Percentiles rank a stretch among this genome's conserved stretches.
Conservation (phyloP, 2,888 invertebrate genomes). For the Agrotis exclamationis region DNA sequence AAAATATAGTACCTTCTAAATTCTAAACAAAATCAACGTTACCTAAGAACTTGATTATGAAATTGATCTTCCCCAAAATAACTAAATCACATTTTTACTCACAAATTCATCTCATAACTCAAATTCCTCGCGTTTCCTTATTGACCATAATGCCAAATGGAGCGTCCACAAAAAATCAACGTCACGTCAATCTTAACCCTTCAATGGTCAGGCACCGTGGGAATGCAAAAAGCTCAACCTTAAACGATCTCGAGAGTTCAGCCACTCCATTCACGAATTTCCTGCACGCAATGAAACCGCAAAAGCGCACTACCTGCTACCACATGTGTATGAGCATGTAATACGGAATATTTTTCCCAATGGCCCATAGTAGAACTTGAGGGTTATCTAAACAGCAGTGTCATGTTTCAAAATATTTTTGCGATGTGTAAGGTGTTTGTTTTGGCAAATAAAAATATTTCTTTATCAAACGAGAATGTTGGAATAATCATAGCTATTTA, state of each 20-base stretch:
- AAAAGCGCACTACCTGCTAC: constrained; percentile 85
- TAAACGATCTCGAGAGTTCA: constrained; percentile 74
- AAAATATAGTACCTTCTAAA: too few relatives aligned
- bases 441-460: constrained; percentile 1
- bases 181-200: constrained; percentile 76
- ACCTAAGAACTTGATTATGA: too few relatives aligned
- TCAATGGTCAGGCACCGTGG: constrained; percentile 79
- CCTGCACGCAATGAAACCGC: constrained; percentile 89
- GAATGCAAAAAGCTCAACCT: constrained; percentile 83
- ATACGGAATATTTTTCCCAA: constrained; percentile 69
- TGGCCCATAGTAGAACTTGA: constrained; percentile 68
- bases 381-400: constrained; percentile 72
- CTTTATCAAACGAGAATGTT: too few relatives aligned
- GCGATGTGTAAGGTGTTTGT: constrained; percentile 11
- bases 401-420: constrained; percentile 64
- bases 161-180: constrained; percentile 60
- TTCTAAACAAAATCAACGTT: too few relatives aligned
- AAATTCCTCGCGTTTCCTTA: constrained; percentile 55
- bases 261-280: constrained; percentile 87
- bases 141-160: constrained; percentile 59
- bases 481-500: too few relatives aligned
- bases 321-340: constrained; percentile 60
- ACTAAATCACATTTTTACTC: neutral
- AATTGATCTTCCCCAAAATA: neutral
- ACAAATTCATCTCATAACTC: constrained; percentile 17